phyloP scores from a whole-genome alignment of 1,140 invertebrate species.

The Lamellibrachia luymesi region DNA sequence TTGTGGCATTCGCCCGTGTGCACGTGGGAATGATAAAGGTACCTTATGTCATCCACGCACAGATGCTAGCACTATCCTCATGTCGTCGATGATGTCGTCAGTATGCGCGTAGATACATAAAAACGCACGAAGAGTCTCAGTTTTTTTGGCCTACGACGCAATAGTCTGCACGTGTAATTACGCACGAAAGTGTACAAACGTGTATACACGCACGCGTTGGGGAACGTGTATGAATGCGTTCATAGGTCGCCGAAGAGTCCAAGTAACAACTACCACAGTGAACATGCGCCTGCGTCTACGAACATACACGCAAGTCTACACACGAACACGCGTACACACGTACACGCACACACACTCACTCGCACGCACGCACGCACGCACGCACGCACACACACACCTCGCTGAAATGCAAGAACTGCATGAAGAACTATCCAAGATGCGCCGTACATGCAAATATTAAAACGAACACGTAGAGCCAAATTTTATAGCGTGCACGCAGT shows the following conservation, averaged over 20 bases:
- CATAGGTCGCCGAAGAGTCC: background rate
- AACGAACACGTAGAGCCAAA: too few relatives aligned
- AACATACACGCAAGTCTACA: background rate
- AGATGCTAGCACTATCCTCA: background rate
- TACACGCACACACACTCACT: conserved; percentile 9
- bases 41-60: background rate
- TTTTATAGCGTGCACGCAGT: too few relatives aligned
- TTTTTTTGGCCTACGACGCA: background rate
- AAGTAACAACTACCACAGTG: background rate
- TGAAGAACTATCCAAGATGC: too few relatives aligned
- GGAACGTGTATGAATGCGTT: background rate
- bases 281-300: background rate
- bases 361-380: background rate
- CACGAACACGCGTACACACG: background rate
- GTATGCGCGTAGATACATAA: background rate
- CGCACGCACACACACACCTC: background rate
- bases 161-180: background rate
- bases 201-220: background rate
- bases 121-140: background rate
- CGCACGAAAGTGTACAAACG: background rate
- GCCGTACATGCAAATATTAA: too few relatives aligned
- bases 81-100: background rate
- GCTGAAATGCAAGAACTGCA: background rate
- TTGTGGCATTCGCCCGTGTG: background rate
- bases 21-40: background rate